Evolutionary conservation across 2,113 vertebrate species (phyloP).

Genomic region (Microtus montanus): DNA sequence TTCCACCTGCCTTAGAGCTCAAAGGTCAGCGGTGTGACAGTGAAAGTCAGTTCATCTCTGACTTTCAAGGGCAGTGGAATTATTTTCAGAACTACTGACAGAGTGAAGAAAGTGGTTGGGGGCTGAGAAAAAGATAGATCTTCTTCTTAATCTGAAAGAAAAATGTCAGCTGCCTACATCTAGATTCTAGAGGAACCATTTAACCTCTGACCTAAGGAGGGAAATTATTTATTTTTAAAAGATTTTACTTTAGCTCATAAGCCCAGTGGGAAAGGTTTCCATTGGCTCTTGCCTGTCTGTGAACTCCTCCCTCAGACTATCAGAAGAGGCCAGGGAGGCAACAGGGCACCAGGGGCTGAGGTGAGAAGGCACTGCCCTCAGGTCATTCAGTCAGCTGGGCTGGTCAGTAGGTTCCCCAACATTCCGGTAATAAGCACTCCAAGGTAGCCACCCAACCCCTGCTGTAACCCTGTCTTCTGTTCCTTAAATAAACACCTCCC

Average conservation of each 20-base stretch:
- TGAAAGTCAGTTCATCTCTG: background rate
- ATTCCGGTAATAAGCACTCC: rapidly evolving
- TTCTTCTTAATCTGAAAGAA: background rate
- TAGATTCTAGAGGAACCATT: background rate
- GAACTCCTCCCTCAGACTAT: background rate
- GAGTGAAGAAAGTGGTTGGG: background rate
- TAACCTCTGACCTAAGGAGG: background rate
- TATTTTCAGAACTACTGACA: constrained; percentile 5
- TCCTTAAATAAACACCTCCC: constrained; percentile 3
- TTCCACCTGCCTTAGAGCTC: background rate
- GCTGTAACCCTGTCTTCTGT: constrained; percentile 50
- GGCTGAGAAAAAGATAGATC: background rate
- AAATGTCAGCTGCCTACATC: background rate
- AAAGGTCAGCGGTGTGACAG: background rate
- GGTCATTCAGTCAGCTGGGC: background rate
- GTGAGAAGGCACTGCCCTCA: background rate
- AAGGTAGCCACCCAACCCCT: background rate
- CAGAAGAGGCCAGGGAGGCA: background rate
- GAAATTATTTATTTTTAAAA: background rate
- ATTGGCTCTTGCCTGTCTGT: background rate
- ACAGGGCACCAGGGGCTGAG: background rate
- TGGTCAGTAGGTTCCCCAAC: background rate
- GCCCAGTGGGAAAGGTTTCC: background rate
- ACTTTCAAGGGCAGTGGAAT: background rate
- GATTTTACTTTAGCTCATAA: background rate